These are phyloP conservation scores for Nycticryphes semicollaris DNA, from an alignment of 2,113 vertebrate genomes.

Conservation along the genomic window DNA sequence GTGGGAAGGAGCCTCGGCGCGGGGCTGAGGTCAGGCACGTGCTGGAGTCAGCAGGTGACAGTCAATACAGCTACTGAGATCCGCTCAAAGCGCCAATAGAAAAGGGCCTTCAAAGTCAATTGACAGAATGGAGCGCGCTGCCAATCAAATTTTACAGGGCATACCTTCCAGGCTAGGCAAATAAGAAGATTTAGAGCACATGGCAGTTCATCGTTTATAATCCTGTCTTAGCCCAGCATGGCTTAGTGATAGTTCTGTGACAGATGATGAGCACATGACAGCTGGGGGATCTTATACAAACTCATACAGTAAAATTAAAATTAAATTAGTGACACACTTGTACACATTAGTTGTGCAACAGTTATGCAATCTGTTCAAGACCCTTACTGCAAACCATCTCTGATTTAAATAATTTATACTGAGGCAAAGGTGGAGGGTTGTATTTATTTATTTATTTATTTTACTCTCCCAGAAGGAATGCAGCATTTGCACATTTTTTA, in stretches of 20 bases:
- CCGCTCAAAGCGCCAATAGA: slow-evolving; percentile 52
- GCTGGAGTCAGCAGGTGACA: slow-evolving; percentile 79
- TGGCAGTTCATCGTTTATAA: slow-evolving; percentile 85
- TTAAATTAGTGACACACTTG: slow-evolving; percentile 86
- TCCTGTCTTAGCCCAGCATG: slow-evolving; percentile 88
- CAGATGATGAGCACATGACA: slow-evolving; percentile 84
- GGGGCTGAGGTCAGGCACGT: slow-evolving; percentile 74
- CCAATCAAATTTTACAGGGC: slow-evolving; percentile 82
- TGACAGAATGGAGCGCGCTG: slow-evolving; percentile 66
- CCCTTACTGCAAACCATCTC: slow-evolving; percentile 16
- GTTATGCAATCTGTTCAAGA: slow-evolving; percentile 79
- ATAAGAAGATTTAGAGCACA: slow-evolving; percentile 89
- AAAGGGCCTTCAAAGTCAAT: slow-evolving; percentile 73
- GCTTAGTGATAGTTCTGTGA: slow-evolving; percentile 83
- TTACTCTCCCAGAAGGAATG: not conserved
- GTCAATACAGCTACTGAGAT: slow-evolving; percentile 64
- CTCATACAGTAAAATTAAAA: slow-evolving; percentile 83
- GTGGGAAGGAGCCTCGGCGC: slow-evolving; percentile 43
- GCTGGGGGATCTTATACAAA: slow-evolving; percentile 81
- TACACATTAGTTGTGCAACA: slow-evolving; percentile 82
- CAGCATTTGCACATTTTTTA: not conserved
- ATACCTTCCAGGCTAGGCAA: slow-evolving; percentile 83
- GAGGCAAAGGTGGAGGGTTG: not conserved
- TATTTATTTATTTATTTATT: not conserved
- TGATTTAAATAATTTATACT: slow-evolving; percentile 51